A percentile compares a stretch with the other conserved stretches of the same genome.
These are phyloP conservation scores for Typhlichthys subterraneus DNA, from an alignment of 2,797 vertebrate genomes.

Conservation along the genomic window DNA sequence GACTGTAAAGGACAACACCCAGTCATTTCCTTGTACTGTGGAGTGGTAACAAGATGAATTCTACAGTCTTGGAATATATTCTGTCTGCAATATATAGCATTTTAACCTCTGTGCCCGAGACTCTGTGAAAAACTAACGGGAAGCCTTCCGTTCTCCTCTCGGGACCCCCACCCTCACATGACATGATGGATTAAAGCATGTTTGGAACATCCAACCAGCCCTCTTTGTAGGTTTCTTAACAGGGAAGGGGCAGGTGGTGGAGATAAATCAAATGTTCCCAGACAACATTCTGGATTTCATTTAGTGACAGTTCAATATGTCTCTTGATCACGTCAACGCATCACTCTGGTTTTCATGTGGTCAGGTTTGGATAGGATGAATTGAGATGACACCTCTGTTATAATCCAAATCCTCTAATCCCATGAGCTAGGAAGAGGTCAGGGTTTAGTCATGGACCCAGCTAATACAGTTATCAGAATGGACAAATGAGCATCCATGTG, in stretches of 20 bases:
- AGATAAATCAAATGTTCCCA: slow-evolving; percentile 13
- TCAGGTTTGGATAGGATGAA: slow-evolving; percentile 14
- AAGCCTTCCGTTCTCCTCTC: neutral
- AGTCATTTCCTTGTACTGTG: too few species aligned
- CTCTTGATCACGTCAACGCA: neutral
- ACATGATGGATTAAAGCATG: slow-evolving; percentile 26
- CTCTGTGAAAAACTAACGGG: slow-evolving; percentile 12
- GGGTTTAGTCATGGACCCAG: slow-evolving; percentile 5
- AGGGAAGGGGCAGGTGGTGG: neutral
- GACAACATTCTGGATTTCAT: slow-evolving; percentile 5
- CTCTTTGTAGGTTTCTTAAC: slow-evolving; percentile 19
- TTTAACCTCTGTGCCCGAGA: slow-evolving; percentile 13
- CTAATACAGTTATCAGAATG: slow-evolving; percentile 15
- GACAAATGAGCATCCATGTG: slow-evolving; percentile 9
- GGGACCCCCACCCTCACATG: slow-evolving; percentile 12
- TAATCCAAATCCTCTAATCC: slow-evolving; percentile 24
- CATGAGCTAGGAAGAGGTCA: neutral
- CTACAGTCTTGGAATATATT: neutral
- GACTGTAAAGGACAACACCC: too few species aligned
- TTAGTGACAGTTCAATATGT: slow-evolving; percentile 1
- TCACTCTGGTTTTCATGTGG: slow-evolving; percentile 7
- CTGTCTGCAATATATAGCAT: neutral
- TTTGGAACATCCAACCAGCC: slow-evolving; percentile 6
- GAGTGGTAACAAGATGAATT: neutral
- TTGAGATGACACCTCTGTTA: slow-evolving; percentile 14